phyloP scores from a whole-genome alignment of 2,113 vertebrate species.

The Murina feae region DNA sequence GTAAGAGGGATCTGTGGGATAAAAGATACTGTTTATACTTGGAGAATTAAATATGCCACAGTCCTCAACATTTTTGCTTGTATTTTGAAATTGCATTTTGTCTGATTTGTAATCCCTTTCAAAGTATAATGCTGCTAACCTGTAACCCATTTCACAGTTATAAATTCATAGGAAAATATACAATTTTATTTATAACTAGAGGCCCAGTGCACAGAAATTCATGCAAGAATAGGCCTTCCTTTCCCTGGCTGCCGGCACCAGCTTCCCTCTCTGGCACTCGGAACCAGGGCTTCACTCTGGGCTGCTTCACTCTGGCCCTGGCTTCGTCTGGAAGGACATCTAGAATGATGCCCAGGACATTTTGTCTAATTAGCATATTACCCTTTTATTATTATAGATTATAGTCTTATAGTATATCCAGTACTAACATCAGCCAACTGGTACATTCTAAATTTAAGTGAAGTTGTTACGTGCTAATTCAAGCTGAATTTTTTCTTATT shows the following conservation, averaged over 20 bases:
- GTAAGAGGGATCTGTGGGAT: background rate
- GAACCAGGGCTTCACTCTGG: no score
- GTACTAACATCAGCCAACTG: background rate
- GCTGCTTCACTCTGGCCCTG: no score
- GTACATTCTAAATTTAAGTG: background rate
- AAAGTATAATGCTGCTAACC: background rate
- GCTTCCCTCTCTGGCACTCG: no score
- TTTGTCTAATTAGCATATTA: no score
- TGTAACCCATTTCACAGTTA: background rate
- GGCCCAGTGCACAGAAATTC: no score
- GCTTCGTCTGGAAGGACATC: no score
- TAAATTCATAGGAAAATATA: background rate
- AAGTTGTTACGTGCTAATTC: background rate
- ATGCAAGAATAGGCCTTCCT: no score
- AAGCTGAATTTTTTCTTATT: background rate
- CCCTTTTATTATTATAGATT: no score
- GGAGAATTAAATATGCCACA: background rate
- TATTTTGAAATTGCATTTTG: background rate
- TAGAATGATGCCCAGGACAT: no score
- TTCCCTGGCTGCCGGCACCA: no score
- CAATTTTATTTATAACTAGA: background rate
- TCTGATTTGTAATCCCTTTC: conserved; percentile 17
- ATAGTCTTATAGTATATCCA: background rate
- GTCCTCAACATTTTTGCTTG: background rate
- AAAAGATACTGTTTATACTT: background rate